A percentile compares a stretch with the other conserved stretches of the same genome.
Evolutionary conservation across 37 sponge, comb jelly and placozoan genomes (phyloP).

Genomic region (Chondrilla cf. caribensis): DNA sequence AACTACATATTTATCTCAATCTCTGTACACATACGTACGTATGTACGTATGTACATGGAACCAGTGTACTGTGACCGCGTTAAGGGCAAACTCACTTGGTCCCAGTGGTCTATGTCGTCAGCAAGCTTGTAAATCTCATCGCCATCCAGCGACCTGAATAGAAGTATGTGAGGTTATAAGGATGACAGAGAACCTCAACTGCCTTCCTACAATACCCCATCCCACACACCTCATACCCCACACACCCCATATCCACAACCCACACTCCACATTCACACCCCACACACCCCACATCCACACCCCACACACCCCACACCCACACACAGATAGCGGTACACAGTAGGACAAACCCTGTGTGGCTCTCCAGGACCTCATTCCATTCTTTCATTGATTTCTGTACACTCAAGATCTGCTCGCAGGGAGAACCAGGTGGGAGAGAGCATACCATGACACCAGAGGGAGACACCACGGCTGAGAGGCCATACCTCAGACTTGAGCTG

Average conservation of each 20-base stretch:
- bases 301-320: neutral
- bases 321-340: neutral
- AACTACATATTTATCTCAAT: no score
- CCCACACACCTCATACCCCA: neutral
- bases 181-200: no score
- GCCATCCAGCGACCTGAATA: neutral
- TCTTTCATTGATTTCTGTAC: neutral
- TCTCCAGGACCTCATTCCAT: neutral
- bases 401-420: neutral
- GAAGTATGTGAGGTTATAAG: neutral
- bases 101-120: neutral
- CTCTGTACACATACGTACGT: no score
- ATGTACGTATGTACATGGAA: no score
- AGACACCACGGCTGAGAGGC: neutral
- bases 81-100: conserved; percentile 5
- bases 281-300: neutral
- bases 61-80: no score
- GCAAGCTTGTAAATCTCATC: neutral
- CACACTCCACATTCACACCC: neutral
- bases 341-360: neutral
- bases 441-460: neutral
- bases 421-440: neutral
- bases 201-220: neutral
- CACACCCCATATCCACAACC: neutral
- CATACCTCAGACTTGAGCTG: conserved; percentile 1